A percentile compares a stretch with the other conserved stretches of the same genome.
phyloP scores from a whole-genome alignment of 1,140 invertebrate species.

The Battus philenor region DNA sequence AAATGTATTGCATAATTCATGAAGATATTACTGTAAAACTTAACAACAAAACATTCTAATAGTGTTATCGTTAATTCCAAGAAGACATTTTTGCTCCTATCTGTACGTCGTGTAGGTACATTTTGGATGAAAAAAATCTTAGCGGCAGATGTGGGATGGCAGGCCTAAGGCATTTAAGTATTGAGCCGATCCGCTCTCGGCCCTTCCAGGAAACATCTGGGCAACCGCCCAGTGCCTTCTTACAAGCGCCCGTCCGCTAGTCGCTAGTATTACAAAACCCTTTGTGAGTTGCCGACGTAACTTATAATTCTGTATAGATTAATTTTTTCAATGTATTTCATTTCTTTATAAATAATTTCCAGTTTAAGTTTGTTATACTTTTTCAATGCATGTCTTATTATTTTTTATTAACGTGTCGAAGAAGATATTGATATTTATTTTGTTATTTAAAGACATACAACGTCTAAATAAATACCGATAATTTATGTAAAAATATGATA shows the following conservation, averaged over 20 bases:
- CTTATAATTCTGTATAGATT: slow-evolving; percentile 30
- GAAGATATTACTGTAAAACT: too few relatives aligned
- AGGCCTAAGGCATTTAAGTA: slow-evolving; percentile 40
- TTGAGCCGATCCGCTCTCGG: slow-evolving; percentile 41
- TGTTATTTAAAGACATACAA: too few relatives aligned
- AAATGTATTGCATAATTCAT: too few relatives aligned
- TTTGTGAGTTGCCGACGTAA: slow-evolving; percentile 58
- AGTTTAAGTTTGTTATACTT: too few relatives aligned
- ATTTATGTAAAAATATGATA: too few relatives aligned
- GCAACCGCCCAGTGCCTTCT: slow-evolving; percentile 35
- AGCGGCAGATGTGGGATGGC: slow-evolving; percentile 59
- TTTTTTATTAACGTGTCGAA: too few relatives aligned
- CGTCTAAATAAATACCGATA: too few relatives aligned
- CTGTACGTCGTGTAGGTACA: slow-evolving; percentile 26
- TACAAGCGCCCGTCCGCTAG: slow-evolving; percentile 23
- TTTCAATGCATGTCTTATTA: too few relatives aligned
- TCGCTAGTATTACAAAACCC: slow-evolving; percentile 43
- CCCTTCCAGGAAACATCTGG: slow-evolving; percentile 57
- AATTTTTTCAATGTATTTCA: slow-evolving; percentile 26
- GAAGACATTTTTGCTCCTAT: slow-evolving; percentile 21
- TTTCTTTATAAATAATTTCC: too few relatives aligned
- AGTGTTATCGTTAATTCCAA: too few relatives aligned
- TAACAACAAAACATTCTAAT: too few relatives aligned
- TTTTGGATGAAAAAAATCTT: slow-evolving; percentile 55
- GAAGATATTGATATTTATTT: too few relatives aligned